phyloP scores from a whole-genome alignment of 1,140 invertebrate genomes.

The Papilio glaucus region DNA sequence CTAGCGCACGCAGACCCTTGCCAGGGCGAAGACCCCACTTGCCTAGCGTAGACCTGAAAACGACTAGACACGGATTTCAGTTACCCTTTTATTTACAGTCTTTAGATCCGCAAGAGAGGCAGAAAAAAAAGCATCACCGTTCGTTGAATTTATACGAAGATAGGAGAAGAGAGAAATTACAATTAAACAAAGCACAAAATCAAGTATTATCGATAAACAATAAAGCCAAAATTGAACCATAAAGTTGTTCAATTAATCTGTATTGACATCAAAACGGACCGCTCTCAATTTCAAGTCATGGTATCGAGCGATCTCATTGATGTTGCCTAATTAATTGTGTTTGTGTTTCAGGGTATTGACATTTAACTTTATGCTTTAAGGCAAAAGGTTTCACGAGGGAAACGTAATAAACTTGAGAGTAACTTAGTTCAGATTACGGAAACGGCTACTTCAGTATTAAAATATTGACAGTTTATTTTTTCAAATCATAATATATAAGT shows the following conservation, averaged over 20 bases:
- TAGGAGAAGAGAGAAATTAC: too few species aligned
- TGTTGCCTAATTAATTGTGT: slow-evolving; percentile 6
- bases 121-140: too few species aligned
- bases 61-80: slow-evolving; percentile 31
- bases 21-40: slow-evolving; percentile 53
- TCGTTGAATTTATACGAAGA: too few species aligned
- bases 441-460: too few species aligned
- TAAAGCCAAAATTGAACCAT: slow-evolving; percentile 4
- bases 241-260: slow-evolving; percentile 22
- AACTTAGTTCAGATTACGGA: too few species aligned
- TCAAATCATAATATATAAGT: too few species aligned
- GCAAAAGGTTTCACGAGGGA: neutral
- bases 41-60: slow-evolving; percentile 30
- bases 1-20: slow-evolving; percentile 60
- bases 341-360: slow-evolving; percentile 1
- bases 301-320: neutral
- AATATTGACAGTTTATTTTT: too few species aligned
- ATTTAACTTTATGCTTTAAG: neutral
- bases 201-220: neutral
- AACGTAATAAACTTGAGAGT: neutral
- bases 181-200: neutral
- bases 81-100: too few species aligned
- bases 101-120: too few species aligned
- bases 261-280: slow-evolving; percentile 20
- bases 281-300: slow-evolving; percentile 10